Percentiles rank a stretch among this genome's conserved stretches.
These are phyloP conservation scores for Geotrypetes seraphini DNA, from an alignment of 2,797 vertebrate species.

Conservation along the genomic window DNA sequence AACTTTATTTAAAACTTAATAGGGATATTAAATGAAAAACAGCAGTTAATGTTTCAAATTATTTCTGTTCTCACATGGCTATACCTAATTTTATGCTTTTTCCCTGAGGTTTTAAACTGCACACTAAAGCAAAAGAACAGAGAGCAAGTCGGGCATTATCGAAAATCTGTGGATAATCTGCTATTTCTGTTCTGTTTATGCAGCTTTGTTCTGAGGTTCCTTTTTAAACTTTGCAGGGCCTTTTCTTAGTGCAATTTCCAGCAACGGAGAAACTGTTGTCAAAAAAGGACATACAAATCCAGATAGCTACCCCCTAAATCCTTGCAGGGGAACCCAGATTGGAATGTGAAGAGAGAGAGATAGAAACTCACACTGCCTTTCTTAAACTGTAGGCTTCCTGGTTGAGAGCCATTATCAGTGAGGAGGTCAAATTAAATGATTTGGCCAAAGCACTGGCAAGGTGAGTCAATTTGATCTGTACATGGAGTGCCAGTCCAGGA, in stretches of 20 bases:
- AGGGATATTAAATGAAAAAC: conserved; percentile 4
- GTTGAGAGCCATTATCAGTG: too few relatives aligned
- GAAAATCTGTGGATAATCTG: conserved; percentile 11
- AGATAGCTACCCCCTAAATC: too few relatives aligned
- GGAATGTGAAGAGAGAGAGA: too few relatives aligned
- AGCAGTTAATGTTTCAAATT: conserved; percentile 7
- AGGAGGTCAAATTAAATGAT: too few relatives aligned
- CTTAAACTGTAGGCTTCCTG: too few relatives aligned
- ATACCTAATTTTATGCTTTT: conserved; percentile 12
- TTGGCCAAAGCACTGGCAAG: too few relatives aligned
- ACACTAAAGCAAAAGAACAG: conserved; percentile 17
- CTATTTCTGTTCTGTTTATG: conserved; percentile 4
- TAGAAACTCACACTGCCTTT: too few relatives aligned
- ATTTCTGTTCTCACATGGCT: conserved; percentile 6
- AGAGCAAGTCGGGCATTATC: not conserved
- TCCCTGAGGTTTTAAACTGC: conserved; percentile 1
- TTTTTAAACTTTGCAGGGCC: conserved; percentile 19
- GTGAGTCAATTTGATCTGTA: too few relatives aligned
- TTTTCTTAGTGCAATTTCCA: conserved; percentile 33
- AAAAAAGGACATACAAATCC: too few relatives aligned
- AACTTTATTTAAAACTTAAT: too few relatives aligned
- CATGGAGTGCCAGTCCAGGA: too few relatives aligned
- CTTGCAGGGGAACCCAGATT: too few relatives aligned
- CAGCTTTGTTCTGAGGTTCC: conserved; percentile 1
- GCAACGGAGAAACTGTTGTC: conserved; percentile 31